phyloP scores from a whole-genome alignment of 2,113 vertebrate genomes.

The Xenopus borealis region DNA sequence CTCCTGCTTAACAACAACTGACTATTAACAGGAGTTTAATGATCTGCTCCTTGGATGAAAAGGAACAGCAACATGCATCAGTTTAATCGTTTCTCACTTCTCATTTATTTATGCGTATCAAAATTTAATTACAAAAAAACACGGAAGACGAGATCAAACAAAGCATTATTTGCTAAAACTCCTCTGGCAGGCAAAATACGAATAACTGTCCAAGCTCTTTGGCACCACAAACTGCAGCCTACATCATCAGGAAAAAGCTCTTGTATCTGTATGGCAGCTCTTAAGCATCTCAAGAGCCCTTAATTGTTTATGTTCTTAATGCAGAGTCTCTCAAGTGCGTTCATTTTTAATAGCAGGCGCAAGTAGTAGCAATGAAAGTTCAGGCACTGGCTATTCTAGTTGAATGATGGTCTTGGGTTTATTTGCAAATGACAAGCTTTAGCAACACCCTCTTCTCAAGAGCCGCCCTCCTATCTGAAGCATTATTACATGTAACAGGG shows the following conservation, averaged over 20 bases:
- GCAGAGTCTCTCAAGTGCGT: conserved; percentile 73
- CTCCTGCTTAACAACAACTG: no score
- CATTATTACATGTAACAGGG: conserved; percentile 62
- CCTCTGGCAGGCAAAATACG: conserved; percentile 48
- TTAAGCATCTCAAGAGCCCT: conserved; percentile 70
- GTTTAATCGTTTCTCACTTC: no score
- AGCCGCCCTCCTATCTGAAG: conserved; percentile 53
- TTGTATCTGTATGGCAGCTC: conserved; percentile 61
- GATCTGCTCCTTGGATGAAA: no score
- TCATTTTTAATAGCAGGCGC: conserved; percentile 77
- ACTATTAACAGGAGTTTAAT: no score
- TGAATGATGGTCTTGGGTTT: conserved; percentile 70
- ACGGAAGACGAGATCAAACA: conserved; percentile 51
- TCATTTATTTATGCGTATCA: no score
- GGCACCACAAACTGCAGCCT: conserved; percentile 54
- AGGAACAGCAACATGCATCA: no score
- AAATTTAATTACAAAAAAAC: no score
- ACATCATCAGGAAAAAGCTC: conserved; percentile 59
- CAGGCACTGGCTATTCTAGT: conserved; percentile 62
- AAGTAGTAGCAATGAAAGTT: conserved; percentile 68
- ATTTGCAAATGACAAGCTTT: conserved; percentile 73
- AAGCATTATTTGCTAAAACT: conserved; percentile 51
- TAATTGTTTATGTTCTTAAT: conserved; percentile 79
- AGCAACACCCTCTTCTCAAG: conserved; percentile 62
- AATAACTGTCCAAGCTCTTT: conserved; percentile 62